Evolutionary conservation across 2,797 vertebrate genomes (phyloP), one percentile per base, ranked within the genome.

Genomic region (Sebastes iracundus): DNA sequence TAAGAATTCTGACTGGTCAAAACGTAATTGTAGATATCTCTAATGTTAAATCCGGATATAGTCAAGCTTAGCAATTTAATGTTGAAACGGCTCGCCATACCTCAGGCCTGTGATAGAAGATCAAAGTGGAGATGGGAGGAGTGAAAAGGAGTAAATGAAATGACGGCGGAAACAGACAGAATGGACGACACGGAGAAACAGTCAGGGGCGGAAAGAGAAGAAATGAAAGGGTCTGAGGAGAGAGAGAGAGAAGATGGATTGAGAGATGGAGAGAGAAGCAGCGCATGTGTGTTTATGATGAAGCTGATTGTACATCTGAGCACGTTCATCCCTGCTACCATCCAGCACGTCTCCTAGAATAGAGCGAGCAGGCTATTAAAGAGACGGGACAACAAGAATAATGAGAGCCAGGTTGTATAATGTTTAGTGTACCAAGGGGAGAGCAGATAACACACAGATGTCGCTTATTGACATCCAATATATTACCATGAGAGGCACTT

Each of bases 251-350:
- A 20, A 38, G 28, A 71, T 25, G 23, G 42, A 79, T 35, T 46
- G 32, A 58, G 59, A 80, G 35, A 73, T 61, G 30, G 9, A n/a
- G 72, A 16, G 30, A 38, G 12, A 62, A 61, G 52, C 12, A 20
- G 56, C 14, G 18, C 3, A 7, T 2, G 63, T 14, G 55, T 35
- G 59, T 23, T 56, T 62, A 12, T 16, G 71, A 82, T 71, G 32
- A 82, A 30, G 71, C 82, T 87, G 73, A 87, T 89, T 88, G 87
- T 84, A 72, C 65, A 78, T 86, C 86, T n/a, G 14, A 80, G 83
- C 87, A 90, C 75, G 71, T 87, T 83, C 68, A 69, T 80, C 65
- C 56, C 75, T 53, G 72, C 72, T 80, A 28, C 71, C 74, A 79
- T 80, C 76, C 76, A 82, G 80, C 74, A 77, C 84, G 27, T 83